Percentiles rank a stretch among this genome's conserved stretches.
Conservation (phyloP, 53 echinoderm and acorn worm species). For the Zoroaster sp. region DNA sequence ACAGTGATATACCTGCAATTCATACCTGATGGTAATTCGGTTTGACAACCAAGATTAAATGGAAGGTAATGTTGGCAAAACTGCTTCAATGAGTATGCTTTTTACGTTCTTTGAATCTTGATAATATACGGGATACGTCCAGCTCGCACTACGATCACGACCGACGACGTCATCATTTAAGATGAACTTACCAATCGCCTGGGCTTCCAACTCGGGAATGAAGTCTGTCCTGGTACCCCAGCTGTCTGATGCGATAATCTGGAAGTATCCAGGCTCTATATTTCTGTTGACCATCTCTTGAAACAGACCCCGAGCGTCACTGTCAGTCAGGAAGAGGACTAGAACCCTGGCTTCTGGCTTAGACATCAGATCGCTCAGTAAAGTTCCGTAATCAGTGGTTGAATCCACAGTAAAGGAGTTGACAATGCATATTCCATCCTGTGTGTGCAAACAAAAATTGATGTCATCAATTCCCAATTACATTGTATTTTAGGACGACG, state of each 20-base stretch:
- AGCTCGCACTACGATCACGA: no score
- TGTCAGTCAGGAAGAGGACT: constrained; percentile 39
- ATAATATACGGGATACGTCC: no score
- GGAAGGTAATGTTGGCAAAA: no score
- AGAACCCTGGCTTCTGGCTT: constrained; percentile 60
- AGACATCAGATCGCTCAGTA: constrained; percentile 42
- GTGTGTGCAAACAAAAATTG: background rate
- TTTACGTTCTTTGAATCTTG: no score
- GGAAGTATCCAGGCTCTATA: background rate
- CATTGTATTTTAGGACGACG: no score
- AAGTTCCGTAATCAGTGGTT: constrained; percentile 31
- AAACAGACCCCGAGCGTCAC: constrained; percentile 24
- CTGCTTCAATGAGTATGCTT: no score
- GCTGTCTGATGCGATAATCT: constrained; percentile 42
- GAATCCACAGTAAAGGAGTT: constrained; percentile 44
- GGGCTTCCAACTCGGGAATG: constrained; percentile 30
- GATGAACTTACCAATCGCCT: constrained; percentile 40
- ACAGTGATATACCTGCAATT: no score
- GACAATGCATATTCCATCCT: constrained; percentile 65
- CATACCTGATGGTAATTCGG: no score
- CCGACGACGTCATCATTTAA: no score
- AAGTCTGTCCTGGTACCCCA: constrained; percentile 21
- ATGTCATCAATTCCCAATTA: no score
- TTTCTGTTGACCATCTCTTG: background rate
- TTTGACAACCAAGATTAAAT: no score